Percentiles rank a stretch among this genome's conserved stretches.
These are phyloP conservation scores for Drosophila teissieri DNA, from an alignment of 1,140 invertebrate genomes.

Conservation along the genomic window DNA sequence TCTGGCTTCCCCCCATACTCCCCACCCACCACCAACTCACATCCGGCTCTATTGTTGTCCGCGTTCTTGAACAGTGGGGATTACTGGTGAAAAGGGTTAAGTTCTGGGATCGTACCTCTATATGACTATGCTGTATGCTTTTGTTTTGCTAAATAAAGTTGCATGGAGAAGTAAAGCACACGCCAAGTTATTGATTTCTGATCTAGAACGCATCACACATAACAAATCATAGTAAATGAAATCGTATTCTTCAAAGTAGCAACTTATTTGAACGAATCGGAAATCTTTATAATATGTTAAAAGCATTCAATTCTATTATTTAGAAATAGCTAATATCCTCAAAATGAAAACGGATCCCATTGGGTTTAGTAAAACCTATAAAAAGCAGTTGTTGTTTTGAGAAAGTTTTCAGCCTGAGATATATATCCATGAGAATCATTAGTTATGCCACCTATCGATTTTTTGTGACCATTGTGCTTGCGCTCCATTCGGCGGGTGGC, in stretches of 20 bases:
- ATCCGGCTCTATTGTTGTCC: constrained; percentile 15
- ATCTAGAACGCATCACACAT: not conserved
- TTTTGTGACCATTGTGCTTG: constrained; percentile 10
- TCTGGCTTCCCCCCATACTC: constrained; percentile 1
- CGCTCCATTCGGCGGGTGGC: constrained; percentile 29
- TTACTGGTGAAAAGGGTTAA: constrained; percentile 22
- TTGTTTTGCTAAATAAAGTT: not conserved
- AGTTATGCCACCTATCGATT: constrained; percentile 13
- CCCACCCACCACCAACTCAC: not conserved
- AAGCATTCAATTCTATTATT: too few relatives aligned
- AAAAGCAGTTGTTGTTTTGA: too few relatives aligned
- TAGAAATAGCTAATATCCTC: too few relatives aligned
- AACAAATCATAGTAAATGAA: too few relatives aligned
- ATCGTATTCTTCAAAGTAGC: too few relatives aligned
- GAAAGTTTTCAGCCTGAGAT: not conserved
- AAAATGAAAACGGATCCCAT: too few relatives aligned
- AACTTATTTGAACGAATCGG: too few relatives aligned
- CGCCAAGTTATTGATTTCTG: not conserved
- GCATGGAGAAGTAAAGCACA: not conserved
- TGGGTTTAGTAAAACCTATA: too few relatives aligned
- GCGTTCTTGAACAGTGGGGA: constrained; percentile 21
- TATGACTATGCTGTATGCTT: not conserved
- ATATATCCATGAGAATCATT: constrained; percentile 11
- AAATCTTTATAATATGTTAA: too few relatives aligned
- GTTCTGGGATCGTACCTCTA: not conserved